Evolutionary conservation across 2,797 vertebrate genomes (phyloP).

Genomic region (Ficedula albicollis): DNA sequence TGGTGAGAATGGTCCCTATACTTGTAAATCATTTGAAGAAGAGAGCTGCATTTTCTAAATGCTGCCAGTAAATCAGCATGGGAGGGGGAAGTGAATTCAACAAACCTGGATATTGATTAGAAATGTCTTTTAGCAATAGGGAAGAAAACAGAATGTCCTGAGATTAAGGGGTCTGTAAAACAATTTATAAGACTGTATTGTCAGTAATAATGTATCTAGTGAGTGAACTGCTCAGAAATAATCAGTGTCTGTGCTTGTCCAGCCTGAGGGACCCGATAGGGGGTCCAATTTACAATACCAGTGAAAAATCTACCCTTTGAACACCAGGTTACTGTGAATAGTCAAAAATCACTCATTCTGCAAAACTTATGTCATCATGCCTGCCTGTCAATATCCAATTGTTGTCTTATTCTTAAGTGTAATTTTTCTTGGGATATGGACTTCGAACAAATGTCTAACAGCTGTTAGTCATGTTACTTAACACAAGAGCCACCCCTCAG

Average conservation of each 20-base stretch:
- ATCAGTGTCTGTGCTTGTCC: neutral
- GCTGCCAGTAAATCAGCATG: neutral
- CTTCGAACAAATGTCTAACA: neutral
- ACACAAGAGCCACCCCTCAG: neutral
- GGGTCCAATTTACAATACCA: neutral
- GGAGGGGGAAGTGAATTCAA: neutral
- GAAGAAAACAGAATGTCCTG: neutral
- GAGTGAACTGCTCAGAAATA: neutral
- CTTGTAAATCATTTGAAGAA: neutral
- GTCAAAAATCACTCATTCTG: slow-evolving; percentile 12
- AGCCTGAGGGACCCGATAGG: neutral
- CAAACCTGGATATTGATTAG: slow-evolving; percentile 12
- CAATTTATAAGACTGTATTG: neutral
- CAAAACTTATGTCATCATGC: neutral
- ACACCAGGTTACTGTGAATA: neutral
- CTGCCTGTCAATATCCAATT: slow-evolving; percentile 15
- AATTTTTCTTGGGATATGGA: neutral
- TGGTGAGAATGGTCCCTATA: neutral
- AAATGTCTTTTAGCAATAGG: neutral
- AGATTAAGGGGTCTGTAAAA: slow-evolving; percentile 25
- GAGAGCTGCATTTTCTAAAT: neutral
- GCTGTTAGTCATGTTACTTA: slow-evolving; percentile 7
- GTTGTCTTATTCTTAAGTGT: neutral
- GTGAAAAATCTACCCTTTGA: neutral
- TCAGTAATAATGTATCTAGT: neutral